phyloP scores from a whole-genome alignment of 2,113 vertebrate species.

The Vulpes vulpes region DNA sequence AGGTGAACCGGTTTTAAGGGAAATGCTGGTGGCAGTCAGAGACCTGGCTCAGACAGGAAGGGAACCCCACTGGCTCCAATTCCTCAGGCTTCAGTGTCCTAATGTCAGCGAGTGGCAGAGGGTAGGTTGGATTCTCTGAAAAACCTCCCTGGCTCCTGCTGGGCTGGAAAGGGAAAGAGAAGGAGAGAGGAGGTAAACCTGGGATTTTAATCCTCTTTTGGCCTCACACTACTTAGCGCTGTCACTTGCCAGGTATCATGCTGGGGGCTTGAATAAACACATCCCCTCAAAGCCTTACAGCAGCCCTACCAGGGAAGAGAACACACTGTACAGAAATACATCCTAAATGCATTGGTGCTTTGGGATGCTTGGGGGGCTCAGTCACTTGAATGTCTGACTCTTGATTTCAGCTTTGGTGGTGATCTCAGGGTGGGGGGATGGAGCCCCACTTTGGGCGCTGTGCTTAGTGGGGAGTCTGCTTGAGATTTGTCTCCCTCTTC shows the following conservation, averaged over 20 bases:
- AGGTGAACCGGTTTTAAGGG: slow-evolving; percentile 72
- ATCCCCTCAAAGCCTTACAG: not conserved
- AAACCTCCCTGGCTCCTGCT: not conserved
- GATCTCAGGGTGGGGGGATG: not conserved
- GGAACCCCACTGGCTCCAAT: not conserved
- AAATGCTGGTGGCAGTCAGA: slow-evolving; percentile 13
- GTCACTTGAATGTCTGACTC: not conserved
- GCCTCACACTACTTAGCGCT: not conserved
- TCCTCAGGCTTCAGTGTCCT: not conserved
- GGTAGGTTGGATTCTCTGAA: not conserved
- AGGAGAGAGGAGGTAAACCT: not conserved
- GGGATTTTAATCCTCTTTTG: not conserved
- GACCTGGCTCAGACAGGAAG: not conserved
- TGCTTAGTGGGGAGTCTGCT: not conserved
- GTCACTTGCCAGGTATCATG: not conserved
- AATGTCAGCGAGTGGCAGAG: fast-evolving
- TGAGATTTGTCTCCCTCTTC: not conserved
- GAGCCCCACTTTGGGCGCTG: not conserved
- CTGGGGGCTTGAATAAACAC: not conserved
- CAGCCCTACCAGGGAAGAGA: not conserved
- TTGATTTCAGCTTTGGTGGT: not conserved
- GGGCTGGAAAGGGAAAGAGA: not conserved
- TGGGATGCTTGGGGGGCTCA: fast-evolving
- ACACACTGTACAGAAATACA: fast-evolving
- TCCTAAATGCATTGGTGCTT: too few relatives aligned